Evolutionary conservation across 1,140 invertebrate genomes (phyloP), one percentile per base, ranked within the genome.

Genomic region (Drosophila setifemur): DNA sequence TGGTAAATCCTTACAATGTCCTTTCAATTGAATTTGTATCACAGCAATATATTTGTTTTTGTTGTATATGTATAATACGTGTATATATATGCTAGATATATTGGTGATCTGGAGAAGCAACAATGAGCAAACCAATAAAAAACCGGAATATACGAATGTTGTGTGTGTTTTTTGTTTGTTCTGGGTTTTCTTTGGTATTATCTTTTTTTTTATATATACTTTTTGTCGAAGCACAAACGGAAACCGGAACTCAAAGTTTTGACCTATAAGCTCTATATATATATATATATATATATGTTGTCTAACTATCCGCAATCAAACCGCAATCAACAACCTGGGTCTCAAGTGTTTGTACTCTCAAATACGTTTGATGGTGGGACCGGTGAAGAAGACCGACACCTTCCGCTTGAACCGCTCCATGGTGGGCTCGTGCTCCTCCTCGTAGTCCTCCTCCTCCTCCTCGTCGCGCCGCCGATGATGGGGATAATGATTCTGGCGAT

Each of bases 341-440:
- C 58, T 45, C 47, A 53, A 69, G 61, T 82, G 58, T 88, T 88
- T 88, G 74, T 87, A 82, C 68, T 89, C 58, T 90, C 88, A 90
- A 86, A 90, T 90, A 44, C 89, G 89, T 63, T 89, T 89, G 52
- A 90, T 89, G 55, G 88, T 90, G 66, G 89, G 89, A 37, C 89
- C 89, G 55, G 89, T 90, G 70, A 90, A 90, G 57, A 90, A 90
- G 60, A 90, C 83, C 14, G 89, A 90, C 26, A 90, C 83, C 73
- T 90, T 90, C 14, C 89, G 85, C 77, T 90, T 90, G 28, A 90
- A 89, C 37, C 75, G 73, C 37, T 90, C 89, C 73, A 90, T 90
- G n/a, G 78, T 82, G 11, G 89, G 87, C 49, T 90, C 77, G 21
- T 81, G 73, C 42, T 79, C 78, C 31, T 64, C 76, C 19, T 87